Evolutionary conservation across 2,797 vertebrate species (phyloP).

Genomic region (Pangasius krempfi): DNA sequence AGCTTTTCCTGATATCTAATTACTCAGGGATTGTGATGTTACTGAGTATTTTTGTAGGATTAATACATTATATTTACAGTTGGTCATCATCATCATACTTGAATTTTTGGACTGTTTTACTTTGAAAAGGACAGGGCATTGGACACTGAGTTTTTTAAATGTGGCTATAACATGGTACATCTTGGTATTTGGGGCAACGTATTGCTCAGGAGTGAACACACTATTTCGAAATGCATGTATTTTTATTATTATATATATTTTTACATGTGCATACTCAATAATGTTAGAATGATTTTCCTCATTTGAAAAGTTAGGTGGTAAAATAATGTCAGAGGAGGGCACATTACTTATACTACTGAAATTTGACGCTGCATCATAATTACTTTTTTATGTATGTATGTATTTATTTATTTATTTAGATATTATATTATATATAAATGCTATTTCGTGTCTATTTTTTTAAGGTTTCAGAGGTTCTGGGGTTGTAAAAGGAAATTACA

Average conservation of each 20-base stretch:
- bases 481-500: not conserved
- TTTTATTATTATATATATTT: not conserved
- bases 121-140: not conserved
- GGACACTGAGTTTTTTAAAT: not conserved
- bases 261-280: not conserved
- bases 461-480: not conserved
- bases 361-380: not conserved
- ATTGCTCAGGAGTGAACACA: not conserved
- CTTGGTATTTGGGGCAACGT: not conserved
- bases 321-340: not conserved
- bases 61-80: slow-evolving; percentile 23
- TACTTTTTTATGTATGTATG: not conserved
- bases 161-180: not conserved
- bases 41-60: slow-evolving; percentile 18
- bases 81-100: slow-evolving; percentile 5
- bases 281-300: not conserved
- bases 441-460: not conserved
- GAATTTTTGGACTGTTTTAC: slow-evolving; percentile 2
- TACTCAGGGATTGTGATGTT: slow-evolving; percentile 52
- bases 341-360: not conserved
- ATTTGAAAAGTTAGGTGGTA: not conserved
- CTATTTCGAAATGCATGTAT: not conserved
- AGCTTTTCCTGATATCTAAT: not conserved
- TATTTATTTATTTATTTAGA: not conserved
- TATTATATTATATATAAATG: not conserved